phyloP scores from a whole-genome alignment of 2,113 vertebrate genomes.

The Chloroceryle aenea region DNA sequence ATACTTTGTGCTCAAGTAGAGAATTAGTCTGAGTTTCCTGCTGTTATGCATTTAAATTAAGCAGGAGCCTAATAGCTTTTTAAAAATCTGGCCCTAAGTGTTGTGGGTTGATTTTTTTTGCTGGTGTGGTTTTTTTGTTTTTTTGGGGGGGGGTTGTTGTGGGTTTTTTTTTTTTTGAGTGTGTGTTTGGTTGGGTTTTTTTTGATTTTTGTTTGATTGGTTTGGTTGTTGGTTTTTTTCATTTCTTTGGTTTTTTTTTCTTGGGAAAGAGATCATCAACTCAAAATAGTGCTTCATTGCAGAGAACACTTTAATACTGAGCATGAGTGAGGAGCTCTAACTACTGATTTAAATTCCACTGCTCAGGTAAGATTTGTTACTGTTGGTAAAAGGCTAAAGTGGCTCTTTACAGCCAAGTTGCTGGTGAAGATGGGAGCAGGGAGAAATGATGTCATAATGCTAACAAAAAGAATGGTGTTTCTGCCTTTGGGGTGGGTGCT shows the following conservation, averaged over 20 bases:
- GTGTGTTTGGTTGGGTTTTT: too few relatives aligned
- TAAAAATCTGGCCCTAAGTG: background rate
- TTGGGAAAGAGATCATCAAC: background rate
- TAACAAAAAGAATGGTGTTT: background rate
- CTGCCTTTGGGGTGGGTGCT: background rate
- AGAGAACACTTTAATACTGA: background rate
- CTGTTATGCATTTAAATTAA: slow-evolving; percentile 49
- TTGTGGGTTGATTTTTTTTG: too few relatives aligned
- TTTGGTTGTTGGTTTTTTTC: background rate
- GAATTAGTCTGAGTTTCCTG: slow-evolving; percentile 25
- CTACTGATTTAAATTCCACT: background rate
- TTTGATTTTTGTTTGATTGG: too few relatives aligned
- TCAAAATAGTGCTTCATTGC: slow-evolving; percentile 3
- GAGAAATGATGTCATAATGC: accelerated
- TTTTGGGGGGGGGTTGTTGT: too few relatives aligned
- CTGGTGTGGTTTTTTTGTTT: too few relatives aligned
- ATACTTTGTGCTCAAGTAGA: slow-evolving; percentile 33
- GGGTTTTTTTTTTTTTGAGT: too few relatives aligned
- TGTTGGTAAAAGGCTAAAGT: background rate
- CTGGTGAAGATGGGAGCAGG: background rate
- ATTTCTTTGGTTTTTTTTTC: too few relatives aligned
- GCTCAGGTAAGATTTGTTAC: background rate
- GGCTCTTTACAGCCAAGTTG: background rate
- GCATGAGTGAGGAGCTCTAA: background rate
- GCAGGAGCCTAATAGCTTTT: slow-evolving; percentile 27